Evolutionary conservation across 2,888 invertebrate species (phyloP).

Genomic region (Cheilosia variabilis): DNA sequence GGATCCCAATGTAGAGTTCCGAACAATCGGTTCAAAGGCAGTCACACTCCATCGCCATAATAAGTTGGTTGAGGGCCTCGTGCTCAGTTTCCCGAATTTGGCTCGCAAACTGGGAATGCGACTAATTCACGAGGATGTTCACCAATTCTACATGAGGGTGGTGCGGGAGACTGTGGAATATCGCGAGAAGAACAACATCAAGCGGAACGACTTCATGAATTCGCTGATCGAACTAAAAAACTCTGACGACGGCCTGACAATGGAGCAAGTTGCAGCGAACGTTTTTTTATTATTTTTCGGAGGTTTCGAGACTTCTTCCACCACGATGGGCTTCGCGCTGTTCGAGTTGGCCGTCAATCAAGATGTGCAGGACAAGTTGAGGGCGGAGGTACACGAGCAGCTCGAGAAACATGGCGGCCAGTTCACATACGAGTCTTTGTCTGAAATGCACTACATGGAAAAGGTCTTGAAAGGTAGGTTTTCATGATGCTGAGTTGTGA

Average conservation of each 20-base stretch:
- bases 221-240: conserved; percentile 85
- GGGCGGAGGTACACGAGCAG: conserved; percentile 78
- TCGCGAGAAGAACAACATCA: conserved; percentile 84
- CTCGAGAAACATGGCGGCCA: conserved; percentile 78
- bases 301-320: conserved; percentile 87
- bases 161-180: conserved; percentile 84
- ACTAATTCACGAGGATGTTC: conserved; percentile 77
- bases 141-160: conserved; percentile 84
- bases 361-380: conserved; percentile 78
- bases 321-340: conserved; percentile 85
- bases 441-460: conserved; percentile 78
- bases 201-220: conserved; percentile 86
- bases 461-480: conserved; percentile 78
- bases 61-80: conserved; percentile 65
- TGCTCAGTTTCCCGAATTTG: conserved; percentile 78
- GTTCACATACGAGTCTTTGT: conserved; percentile 79
- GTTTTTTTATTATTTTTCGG: conserved; percentile 82
- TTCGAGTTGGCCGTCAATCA: conserved; percentile 81
- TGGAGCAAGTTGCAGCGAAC: conserved; percentile 81
- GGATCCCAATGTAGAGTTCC: conserved; percentile 82
- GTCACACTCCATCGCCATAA: conserved; percentile 76
- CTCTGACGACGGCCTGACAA: conserved; percentile 79
- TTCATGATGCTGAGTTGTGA: neutral
- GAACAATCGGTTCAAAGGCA: conserved; percentile 78
- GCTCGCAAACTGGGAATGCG: conserved; percentile 78